phyloP scores from a whole-genome alignment of 2,797 vertebrate species.

The Chiloscyllium punctatum region DNA sequence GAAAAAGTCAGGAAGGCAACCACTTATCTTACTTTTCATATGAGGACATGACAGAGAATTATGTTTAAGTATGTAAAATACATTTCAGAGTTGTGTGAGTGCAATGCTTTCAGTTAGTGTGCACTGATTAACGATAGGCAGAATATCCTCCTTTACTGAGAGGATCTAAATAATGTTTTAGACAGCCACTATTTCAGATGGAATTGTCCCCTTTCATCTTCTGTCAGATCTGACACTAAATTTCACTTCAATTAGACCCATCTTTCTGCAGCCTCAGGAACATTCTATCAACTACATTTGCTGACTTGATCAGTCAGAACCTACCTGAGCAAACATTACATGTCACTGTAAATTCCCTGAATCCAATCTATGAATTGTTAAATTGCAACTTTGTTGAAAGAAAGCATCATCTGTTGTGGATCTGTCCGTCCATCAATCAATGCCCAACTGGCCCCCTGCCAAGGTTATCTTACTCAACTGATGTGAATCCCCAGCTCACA shows the following conservation, averaged over 20 bases:
- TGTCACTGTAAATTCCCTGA: neutral
- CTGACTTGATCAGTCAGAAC: neutral
- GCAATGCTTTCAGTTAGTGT: neutral
- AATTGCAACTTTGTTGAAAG: neutral
- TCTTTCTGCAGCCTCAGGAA: neutral
- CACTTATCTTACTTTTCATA: neutral
- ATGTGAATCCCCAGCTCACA: neutral
- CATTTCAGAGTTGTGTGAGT: neutral
- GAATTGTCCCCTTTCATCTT: neutral
- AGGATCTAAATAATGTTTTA: neutral
- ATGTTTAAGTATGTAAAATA: neutral
- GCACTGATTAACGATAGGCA: neutral
- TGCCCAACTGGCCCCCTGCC: neutral
- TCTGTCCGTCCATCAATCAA: neutral
- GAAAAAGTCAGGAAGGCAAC: neutral
- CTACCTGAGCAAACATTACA: neutral
- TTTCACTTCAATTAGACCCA: neutral
- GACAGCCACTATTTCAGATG: neutral
- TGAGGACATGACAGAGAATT: neutral
- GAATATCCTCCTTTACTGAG: neutral
- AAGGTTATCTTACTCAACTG: neutral
- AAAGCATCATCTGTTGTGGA: neutral
- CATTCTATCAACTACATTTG: neutral
- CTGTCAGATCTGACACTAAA: neutral
- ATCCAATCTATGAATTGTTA: neutral